Evolutionary conservation across 2,113 vertebrate genomes (phyloP).

Genomic region (Chlorodrepanis virens): DNA sequence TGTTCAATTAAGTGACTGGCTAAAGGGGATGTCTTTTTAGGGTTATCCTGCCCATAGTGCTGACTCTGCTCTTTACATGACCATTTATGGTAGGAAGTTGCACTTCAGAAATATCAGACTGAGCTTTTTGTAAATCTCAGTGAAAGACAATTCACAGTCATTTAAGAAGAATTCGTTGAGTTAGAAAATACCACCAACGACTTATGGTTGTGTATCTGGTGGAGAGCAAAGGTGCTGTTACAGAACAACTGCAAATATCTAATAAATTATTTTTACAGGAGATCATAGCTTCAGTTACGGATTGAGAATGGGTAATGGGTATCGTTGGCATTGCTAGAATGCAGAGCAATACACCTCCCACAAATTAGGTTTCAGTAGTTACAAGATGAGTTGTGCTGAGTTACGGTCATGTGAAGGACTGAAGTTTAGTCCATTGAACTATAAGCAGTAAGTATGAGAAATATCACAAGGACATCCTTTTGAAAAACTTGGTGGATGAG

Average conservation of each 20-base stretch:
- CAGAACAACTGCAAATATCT: not conserved
- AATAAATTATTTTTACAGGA: not conserved
- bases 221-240: not conserved
- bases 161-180: conserved; percentile 65
- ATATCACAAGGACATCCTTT: not conserved
- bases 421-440: conserved; percentile 4
- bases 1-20: not conserved
- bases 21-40: conserved; percentile 21
- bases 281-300: not conserved
- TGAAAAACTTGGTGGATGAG: not conserved
- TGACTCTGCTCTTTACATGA: conserved; percentile 56
- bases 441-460: not conserved
- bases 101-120: not conserved
- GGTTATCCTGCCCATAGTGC: conserved; percentile 19
- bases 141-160: conserved; percentile 63
- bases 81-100: conserved; percentile 62
- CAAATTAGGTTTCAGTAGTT: conserved; percentile 37
- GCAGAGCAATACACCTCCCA: not conserved
- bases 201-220: not conserved
- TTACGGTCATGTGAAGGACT: not conserved
- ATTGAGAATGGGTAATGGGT: not conserved
- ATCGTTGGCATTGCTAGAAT: conserved; percentile 21
- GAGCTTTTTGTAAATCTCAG: conserved; percentile 52
- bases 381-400: conserved; percentile 32
- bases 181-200: conserved; percentile 55